phyloP scores from a whole-genome alignment of 2,888 invertebrate species.

The Agrenia bidenticulata region DNA sequence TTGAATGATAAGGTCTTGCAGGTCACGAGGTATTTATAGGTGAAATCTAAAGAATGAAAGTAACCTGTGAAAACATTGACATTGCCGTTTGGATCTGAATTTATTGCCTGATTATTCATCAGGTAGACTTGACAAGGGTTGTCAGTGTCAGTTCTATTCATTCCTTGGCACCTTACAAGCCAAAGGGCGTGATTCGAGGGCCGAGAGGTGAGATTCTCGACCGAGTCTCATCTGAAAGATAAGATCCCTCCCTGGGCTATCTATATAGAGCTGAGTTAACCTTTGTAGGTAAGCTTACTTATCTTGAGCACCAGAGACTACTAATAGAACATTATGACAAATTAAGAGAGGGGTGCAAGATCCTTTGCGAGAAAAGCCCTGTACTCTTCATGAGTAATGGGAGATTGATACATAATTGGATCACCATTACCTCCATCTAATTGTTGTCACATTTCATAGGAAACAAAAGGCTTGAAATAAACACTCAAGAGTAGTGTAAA shows the following conservation, averaged over 20 bases:
- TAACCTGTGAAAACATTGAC: constrained; percentile 1
- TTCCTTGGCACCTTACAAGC: too few relatives aligned
- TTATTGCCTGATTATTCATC: neutral
- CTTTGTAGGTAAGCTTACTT: too few relatives aligned
- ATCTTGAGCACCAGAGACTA: neutral
- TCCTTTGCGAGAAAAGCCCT: neutral
- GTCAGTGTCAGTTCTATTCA: neutral
- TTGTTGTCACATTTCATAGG: too few relatives aligned
- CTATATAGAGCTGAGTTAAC: too few relatives aligned
- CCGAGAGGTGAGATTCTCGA: too few relatives aligned
- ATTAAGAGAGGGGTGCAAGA: neutral
- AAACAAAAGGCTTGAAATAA: too few relatives aligned
- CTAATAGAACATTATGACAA: neutral
- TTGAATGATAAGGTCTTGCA: neutral
- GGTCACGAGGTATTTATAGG: constrained; percentile 1
- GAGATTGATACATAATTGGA: neutral
- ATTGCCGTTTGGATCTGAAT: constrained; percentile 1
- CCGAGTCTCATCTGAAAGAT: too few relatives aligned
- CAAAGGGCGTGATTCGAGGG: too few relatives aligned
- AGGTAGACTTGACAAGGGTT: neutral
- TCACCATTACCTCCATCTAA: neutral
- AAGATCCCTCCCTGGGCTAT: too few relatives aligned
- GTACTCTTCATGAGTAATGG: constrained; percentile 3
- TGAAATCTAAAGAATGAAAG: neutral
- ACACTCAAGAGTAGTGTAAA: too few relatives aligned